Evolutionary conservation across 1,140 invertebrate genomes (phyloP).

Genomic region (Drosophila pectinifera): DNA sequence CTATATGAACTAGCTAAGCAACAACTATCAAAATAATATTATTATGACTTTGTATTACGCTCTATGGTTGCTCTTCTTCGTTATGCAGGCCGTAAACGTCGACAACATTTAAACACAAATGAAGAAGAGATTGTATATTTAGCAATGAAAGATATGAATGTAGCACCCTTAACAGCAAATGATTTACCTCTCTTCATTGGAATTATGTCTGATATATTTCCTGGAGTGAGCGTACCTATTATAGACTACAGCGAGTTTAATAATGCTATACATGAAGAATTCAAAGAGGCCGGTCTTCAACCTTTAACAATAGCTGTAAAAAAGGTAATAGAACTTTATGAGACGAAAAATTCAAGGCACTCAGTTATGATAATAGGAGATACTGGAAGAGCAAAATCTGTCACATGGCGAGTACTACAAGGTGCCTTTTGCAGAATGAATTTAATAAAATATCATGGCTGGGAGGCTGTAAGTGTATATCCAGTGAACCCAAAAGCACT

Average conservation of each 20-base stretch:
- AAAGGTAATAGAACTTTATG: conserved; percentile 91
- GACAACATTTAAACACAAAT: conserved; percentile 88
- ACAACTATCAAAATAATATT: conserved; percentile 91
- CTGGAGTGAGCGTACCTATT: conserved; percentile 88
- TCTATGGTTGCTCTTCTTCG: conserved; percentile 93
- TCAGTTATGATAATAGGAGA: conserved; percentile 95
- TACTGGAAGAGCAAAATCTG: conserved; percentile 89
- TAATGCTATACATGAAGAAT: conserved; percentile 88
- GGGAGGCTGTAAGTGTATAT: conserved; percentile 88
- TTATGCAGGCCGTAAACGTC: conserved; percentile 92
- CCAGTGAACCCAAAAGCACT: conserved; percentile 94
- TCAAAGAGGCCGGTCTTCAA: conserved; percentile 88
- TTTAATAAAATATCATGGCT: conserved; percentile 87
- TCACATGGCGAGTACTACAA: conserved; percentile 90
- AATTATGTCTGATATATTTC: conserved; percentile 94
- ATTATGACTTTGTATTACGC: conserved; percentile 95
- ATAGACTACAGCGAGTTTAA: conserved; percentile 92
- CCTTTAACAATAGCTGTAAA: conserved; percentile 88
- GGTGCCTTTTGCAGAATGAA: conserved; percentile 88
- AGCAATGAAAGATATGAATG: conserved; percentile 95
- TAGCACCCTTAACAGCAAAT: conserved; percentile 92
- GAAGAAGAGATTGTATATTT: conserved; percentile 93
- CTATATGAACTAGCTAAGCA: conserved; percentile 90
- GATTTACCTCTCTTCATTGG: conserved; percentile 93
- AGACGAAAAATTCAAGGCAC: conserved; percentile 95